These are phyloP conservation scores for Neomonachus schauinslandi DNA, from an alignment of 2,113 vertebrate genomes.

Conservation along the genomic window DNA sequence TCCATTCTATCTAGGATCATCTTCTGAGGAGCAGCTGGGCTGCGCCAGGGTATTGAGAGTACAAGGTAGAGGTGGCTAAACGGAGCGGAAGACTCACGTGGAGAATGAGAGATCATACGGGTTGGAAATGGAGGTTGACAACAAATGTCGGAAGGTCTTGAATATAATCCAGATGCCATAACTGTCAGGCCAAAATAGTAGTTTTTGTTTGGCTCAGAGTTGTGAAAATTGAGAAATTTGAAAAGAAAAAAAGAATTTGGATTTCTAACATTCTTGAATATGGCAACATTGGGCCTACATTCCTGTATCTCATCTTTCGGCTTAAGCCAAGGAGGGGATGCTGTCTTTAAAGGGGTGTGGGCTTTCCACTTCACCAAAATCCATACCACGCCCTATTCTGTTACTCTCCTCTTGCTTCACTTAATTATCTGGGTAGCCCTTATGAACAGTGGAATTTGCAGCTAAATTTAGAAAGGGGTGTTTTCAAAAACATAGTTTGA, in stretches of 20 bases:
- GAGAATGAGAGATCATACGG: background rate
- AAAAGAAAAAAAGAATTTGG: background rate
- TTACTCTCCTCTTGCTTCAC: background rate
- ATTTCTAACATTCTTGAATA: constrained; percentile 4
- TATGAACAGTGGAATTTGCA: background rate
- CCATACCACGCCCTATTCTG: background rate
- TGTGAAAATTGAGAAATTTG: background rate
- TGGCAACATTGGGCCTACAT: background rate
- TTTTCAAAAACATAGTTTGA: background rate
- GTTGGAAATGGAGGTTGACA: background rate
- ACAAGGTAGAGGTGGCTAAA: background rate
- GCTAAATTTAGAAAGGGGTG: background rate
- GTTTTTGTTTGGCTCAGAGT: background rate
- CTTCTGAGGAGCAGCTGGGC: background rate
- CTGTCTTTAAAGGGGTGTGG: background rate
- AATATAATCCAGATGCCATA: background rate
- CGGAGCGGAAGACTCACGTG: background rate
- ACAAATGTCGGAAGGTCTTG: background rate
- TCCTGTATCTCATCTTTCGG: background rate
- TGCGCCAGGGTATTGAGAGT: background rate
- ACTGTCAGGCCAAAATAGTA: background rate
- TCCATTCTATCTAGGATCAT: background rate
- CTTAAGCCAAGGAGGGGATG: background rate
- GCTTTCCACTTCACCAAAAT: background rate
- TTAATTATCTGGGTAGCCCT: background rate